phyloP scores from a whole-genome alignment of 2,888 invertebrate species.

The Aspidapion aeneum region DNA sequence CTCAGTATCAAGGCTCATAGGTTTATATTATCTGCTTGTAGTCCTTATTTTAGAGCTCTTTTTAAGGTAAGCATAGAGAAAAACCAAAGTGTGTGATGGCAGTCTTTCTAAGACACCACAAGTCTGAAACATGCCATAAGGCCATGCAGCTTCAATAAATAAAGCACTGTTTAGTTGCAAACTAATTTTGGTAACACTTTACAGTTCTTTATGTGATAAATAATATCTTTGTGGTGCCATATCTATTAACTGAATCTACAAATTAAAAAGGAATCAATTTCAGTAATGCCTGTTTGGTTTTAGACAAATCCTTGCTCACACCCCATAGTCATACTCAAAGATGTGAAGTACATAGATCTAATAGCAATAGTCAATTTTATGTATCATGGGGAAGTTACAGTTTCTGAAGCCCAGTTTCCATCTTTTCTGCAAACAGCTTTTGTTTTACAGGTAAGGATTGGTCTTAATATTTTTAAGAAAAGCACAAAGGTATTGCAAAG shows the following conservation, averaged over 20 bases:
- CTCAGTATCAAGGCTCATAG: constrained; percentile 70
- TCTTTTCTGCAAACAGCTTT: constrained; percentile 66
- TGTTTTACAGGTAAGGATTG: constrained; percentile 62
- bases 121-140: too few relatives aligned
- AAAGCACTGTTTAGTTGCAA: too few relatives aligned
- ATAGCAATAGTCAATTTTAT: constrained; percentile 66
- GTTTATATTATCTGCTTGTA: constrained; percentile 71
- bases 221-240: too few relatives aligned
- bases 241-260: too few relatives aligned
- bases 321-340: constrained; percentile 69
- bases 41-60: constrained; percentile 70
- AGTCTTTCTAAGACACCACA: too few relatives aligned
- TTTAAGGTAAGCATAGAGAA: constrained; percentile 62
- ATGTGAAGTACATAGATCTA: constrained; percentile 64
- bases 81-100: constrained; percentile 2
- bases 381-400: constrained; percentile 70
- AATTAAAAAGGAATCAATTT: too few relatives aligned
- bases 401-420: constrained; percentile 61
- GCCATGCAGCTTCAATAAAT: too few relatives aligned
- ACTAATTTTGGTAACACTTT: too few relatives aligned
- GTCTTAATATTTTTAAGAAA: too few relatives aligned
- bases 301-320: constrained; percentile 72
- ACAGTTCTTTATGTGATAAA: too few relatives aligned
- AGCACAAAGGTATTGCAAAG: too few relatives aligned
- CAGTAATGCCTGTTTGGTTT: too few relatives aligned